These are phyloP conservation scores for Tyto alba DNA, from an alignment of 2,113 vertebrate genomes.

Conservation along the genomic window DNA sequence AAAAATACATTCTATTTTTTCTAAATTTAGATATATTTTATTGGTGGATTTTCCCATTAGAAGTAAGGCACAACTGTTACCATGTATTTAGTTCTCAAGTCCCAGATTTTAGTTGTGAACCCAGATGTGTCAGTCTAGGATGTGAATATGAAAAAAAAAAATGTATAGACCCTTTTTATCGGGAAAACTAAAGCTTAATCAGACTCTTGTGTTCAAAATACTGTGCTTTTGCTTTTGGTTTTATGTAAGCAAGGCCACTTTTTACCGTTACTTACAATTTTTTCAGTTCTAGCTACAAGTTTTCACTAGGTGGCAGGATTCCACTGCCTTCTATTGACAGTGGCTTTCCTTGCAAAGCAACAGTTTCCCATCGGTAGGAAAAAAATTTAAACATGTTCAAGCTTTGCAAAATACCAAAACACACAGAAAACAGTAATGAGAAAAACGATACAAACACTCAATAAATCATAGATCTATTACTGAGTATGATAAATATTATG, in stretches of 20 bases:
- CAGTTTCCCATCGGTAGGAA: neutral
- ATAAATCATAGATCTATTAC: neutral
- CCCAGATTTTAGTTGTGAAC: neutral
- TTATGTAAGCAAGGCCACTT: neutral
- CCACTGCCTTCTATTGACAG: neutral
- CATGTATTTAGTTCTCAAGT: neutral
- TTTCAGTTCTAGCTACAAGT: neutral
- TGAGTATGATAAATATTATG: neutral
- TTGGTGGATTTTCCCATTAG: neutral
- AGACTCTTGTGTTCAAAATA: neutral
- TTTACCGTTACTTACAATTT: neutral
- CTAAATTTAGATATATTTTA: neutral
- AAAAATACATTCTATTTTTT: neutral
- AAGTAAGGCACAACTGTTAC: neutral
- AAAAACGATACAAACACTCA: neutral
- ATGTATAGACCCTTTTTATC: neutral
- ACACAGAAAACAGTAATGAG: neutral
- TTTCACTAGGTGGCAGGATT: conserved; percentile 68
- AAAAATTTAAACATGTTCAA: neutral
- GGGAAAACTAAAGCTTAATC: neutral
- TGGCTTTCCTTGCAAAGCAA: neutral
- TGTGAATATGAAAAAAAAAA: neutral
- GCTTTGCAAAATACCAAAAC: neutral
- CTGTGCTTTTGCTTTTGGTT: neutral
- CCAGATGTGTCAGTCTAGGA: neutral